Base-by-base conservation (phyloP, 1,140 invertebrate species). In the Lasioglossum baleicum region DNA sequence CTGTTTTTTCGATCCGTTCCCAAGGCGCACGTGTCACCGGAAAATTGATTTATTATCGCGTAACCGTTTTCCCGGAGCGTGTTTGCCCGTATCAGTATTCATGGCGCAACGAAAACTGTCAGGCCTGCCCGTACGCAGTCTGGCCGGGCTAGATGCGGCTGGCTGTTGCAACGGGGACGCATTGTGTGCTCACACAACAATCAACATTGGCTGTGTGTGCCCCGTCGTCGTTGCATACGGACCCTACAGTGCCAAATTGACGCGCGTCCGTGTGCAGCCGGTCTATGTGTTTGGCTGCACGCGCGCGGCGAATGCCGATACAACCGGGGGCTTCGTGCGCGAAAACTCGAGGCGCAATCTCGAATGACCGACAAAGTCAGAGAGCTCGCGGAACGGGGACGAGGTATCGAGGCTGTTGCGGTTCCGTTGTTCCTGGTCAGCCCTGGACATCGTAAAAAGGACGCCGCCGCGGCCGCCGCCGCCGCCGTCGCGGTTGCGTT, bases 111-210 rank as follows among this genome's bases (percentile, higher is more conserved):
- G 83, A 85, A 85, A 80, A 83, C 73, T 85, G 83, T 85, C 82
- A 81, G 56, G 31, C n/a, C n/a, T n/a, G n/a, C n/a, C n/a, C n/a
- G n/a, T n/a, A n/a, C n/a, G n/a, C n/a, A n/a, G 31, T 35, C 1
- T 1, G 44, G 44, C 44, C 44, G 0, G 22, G 10, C n/a, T 60
- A 60, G 58, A 60, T 60, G 58, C 22, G 56, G 56, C 7, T 76
- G 81, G 84, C 80, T 82, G 83, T 86, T 81, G 83, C 80, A 85
- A 77, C 85, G 69, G 77, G 67, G 70, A 87, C 80, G 87, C 89
- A 88, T 88, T 87, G 89, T 90, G 85, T 88, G 87, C 87, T 88
- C 84, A 83, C 86, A 81, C 87, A 87, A 90, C 88, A 88, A 88
- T 90, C 87, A 90, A 90, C 88, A 90, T 81, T 84, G 83, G 78